Evolutionary conservation across 2,888 invertebrate species (phyloP).

Genomic region (Lycophotia porphyrea): DNA sequence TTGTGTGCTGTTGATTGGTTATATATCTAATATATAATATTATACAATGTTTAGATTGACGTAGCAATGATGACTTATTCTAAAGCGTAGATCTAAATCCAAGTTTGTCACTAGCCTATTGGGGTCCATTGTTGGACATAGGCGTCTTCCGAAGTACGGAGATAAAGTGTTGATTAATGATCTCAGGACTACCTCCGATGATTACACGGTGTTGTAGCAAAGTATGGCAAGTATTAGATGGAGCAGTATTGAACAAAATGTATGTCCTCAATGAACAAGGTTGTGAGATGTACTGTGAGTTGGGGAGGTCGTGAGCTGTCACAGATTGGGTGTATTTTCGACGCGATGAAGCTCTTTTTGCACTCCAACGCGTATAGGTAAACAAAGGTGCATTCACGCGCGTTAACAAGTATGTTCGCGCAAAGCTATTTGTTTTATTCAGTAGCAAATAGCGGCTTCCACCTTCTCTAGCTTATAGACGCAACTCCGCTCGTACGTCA

Average conservation of each 20-base stretch:
- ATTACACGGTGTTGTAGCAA: conserved; percentile 40
- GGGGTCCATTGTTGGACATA: background rate
- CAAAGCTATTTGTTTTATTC: background rate
- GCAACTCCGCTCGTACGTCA: background rate
- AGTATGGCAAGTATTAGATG: conserved; percentile 66
- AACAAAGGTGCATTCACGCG: background rate
- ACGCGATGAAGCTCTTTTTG: background rate
- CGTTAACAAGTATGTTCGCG: conserved; percentile 21
- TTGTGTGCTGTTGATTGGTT: conserved; percentile 42
- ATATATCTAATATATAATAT: conserved; percentile 35
- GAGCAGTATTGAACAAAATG: conserved; percentile 63
- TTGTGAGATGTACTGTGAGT: conserved; percentile 45
- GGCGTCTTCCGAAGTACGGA: background rate
- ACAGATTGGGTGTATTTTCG: background rate
- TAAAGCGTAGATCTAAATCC: conserved; percentile 24
- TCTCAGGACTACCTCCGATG: conserved; percentile 55
- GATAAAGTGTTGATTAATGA: conserved; percentile 34
- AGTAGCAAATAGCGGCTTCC: background rate
- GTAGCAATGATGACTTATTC: conserved; percentile 27
- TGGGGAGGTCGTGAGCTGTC: background rate
- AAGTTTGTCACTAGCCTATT: conserved; percentile 10
- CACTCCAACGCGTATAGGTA: background rate
- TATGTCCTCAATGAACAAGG: conserved; percentile 45
- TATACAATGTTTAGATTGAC: conserved; percentile 16
- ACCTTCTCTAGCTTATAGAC: background rate